These are phyloP conservation scores for Meiosimyza platycephala DNA, from an alignment of 2,888 invertebrate species.

Conservation along the genomic window DNA sequence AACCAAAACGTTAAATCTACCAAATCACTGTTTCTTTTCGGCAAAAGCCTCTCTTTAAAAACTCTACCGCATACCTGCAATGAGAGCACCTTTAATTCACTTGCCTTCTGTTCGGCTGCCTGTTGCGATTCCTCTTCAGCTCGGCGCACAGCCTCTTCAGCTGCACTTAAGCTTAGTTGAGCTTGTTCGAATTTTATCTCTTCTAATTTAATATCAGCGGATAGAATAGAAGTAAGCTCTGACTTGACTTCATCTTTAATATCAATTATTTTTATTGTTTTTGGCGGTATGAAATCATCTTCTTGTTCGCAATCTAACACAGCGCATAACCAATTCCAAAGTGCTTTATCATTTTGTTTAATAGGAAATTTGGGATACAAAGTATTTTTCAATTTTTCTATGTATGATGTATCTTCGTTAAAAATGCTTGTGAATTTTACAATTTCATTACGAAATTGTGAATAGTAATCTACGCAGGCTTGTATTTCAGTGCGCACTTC, in stretches of 20 bases:
- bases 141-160: slow-evolving; percentile 55
- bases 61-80: slow-evolving; percentile 47
- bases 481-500: slow-evolving; percentile 88
- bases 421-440: slow-evolving; percentile 72
- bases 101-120: slow-evolving; percentile 55
- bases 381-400: slow-evolving; percentile 87
- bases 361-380: slow-evolving; percentile 84
- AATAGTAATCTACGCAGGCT: slow-evolving; percentile 86
- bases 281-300: slow-evolving; percentile 73
- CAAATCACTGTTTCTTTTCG: too few relatives aligned
- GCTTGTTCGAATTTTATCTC: slow-evolving; percentile 54
- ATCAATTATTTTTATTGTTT: slow-evolving; percentile 62
- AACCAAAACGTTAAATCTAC: too few relatives aligned
- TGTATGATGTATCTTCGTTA: slow-evolving; percentile 75
- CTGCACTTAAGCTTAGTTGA: slow-evolving; percentile 38
- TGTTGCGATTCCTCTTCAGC: slow-evolving; percentile 54
- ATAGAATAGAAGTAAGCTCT: slow-evolving; percentile 18
- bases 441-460: slow-evolving; percentile 74
- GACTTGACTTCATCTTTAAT: slow-evolving; percentile 54
- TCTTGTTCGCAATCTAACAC: slow-evolving; percentile 80
- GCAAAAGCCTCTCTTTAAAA: too few relatives aligned
- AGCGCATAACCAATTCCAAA: slow-evolving; percentile 84
- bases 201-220: slow-evolving; percentile 50
- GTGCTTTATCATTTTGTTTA: slow-evolving; percentile 79
- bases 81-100: slow-evolving; percentile 63